A percentile compares a stretch with the other conserved stretches of the same genome.
These are phyloP conservation scores for Dendrolimus punctatus DNA, from an alignment of 1,140 invertebrate genomes.

Conservation along the genomic window DNA sequence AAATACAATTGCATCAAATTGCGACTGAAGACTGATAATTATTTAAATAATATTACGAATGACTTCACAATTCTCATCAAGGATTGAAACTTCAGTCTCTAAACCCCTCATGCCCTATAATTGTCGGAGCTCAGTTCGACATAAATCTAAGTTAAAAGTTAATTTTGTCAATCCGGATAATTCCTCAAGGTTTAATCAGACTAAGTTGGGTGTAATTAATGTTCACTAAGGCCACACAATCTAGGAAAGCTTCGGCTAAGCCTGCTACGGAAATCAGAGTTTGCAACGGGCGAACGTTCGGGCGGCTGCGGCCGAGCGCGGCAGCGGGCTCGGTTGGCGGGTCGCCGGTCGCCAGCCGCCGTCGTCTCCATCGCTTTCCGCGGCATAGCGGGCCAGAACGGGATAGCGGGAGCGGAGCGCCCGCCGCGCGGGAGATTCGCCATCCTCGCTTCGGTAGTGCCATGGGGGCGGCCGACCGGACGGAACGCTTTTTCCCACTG, in stretches of 20 bases:
- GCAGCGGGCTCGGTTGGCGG: conserved; percentile 13
- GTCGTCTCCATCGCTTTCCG: conserved; percentile 2
- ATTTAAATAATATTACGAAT: no score
- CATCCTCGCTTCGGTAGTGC: conserved; percentile 29
- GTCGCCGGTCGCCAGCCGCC: conserved; percentile 13
- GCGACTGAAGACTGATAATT: no score
- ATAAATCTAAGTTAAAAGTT: conserved; percentile 71
- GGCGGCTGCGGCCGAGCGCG: conserved; percentile 13
- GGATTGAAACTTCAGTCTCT: no score
- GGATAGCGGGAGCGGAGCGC: conserved; percentile 10
- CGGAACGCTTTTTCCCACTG: conserved; percentile 21
- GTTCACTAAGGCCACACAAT: conserved; percentile 67
- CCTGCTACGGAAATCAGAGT: conserved; percentile 44
- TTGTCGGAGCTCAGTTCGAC: conserved; percentile 20
- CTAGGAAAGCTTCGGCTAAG: conserved; percentile 62
- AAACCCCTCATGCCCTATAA: conserved; percentile 3
- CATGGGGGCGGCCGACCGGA: conserved; percentile 30
- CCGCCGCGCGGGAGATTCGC: conserved; percentile 5
- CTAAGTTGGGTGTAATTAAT: conserved; percentile 70
- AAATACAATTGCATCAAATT: no score
- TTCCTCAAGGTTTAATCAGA: conserved; percentile 70
- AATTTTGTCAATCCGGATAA: conserved; percentile 70
- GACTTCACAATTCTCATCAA: no score
- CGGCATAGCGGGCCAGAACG: conserved; percentile 12
- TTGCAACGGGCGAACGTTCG: conserved; percentile 25